These are phyloP conservation scores for Volucella inanis DNA, from an alignment of 2,888 invertebrate species.

Conservation along the genomic window DNA sequence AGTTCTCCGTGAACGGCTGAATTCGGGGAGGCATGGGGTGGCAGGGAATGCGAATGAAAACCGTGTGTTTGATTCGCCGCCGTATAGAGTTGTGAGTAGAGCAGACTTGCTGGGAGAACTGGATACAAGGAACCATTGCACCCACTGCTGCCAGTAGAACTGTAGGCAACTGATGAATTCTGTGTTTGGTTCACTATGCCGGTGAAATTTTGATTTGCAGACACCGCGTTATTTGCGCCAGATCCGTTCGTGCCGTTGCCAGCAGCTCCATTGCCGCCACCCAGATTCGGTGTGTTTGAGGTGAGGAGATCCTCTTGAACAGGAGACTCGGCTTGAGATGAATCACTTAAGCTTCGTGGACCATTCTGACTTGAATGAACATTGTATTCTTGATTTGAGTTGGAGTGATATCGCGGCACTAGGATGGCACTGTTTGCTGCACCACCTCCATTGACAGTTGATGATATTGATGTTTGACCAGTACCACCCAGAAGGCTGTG, in stretches of 20 bases:
- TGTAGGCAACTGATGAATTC: constrained; percentile 83
- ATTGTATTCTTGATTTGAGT: constrained; percentile 86
- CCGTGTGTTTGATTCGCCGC: constrained; percentile 90
- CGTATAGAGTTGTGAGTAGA: constrained; percentile 93
- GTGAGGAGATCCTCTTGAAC: constrained; percentile 90
- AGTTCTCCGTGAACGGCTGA: constrained; percentile 87
- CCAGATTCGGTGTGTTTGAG: constrained; percentile 86
- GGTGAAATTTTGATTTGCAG: constrained; percentile 83
- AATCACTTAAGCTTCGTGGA: constrained; percentile 91
- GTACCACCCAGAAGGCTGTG: constrained; percentile 84
- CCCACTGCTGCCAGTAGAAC: constrained; percentile 84
- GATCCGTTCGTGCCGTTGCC: constrained; percentile 77
- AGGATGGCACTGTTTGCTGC: constrained; percentile 83
- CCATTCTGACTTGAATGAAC: constrained; percentile 85
- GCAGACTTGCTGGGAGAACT: constrained; percentile 90
- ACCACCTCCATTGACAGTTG: constrained; percentile 80
- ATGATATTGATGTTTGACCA: constrained; percentile 83
- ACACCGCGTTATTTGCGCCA: constrained; percentile 78
- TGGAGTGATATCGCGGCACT: constrained; percentile 87
- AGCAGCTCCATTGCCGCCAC: constrained; percentile 82
- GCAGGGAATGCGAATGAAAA: constrained; percentile 88
- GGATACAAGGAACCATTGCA: constrained; percentile 90
- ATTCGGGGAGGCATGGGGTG: constrained; percentile 86
- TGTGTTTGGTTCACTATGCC: constrained; percentile 85
- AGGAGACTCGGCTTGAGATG: constrained; percentile 92